Evolutionary conservation across 2,113 vertebrate genomes (phyloP), one percentile per base, ranked within the genome.

Genomic region (Sminthopsis crassicaudata): DNA sequence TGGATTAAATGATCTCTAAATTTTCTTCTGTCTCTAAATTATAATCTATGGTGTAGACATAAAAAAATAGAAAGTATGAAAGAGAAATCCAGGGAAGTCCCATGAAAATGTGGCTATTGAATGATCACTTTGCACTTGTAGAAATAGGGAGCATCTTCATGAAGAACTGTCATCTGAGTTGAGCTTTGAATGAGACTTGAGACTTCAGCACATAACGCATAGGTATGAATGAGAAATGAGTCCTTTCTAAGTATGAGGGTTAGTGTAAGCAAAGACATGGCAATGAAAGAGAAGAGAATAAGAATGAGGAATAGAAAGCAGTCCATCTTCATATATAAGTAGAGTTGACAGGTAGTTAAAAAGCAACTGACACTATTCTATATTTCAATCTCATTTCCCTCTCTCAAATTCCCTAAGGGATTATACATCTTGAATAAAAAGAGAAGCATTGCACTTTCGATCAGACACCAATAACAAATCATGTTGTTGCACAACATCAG

Each of bases 401-500:
- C 1, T 30, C 94, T 93, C 0, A 92, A 89, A 96, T 16, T 96
- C 55, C 46, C 92, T 76, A 91, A 6, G 95, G 90, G 93, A 22
- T 52, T 54, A 54, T 96, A 53, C 94, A 95, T 95, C 91, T 92
- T 90, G 89, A 95, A 55, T 95, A 30, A 92, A 96, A 93, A 94
- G 92, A 97, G 91, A 94, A 90, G 57, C 57, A 53, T 97, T 91
- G 91, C 2, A 5, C 0, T 94, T 93, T n/a, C 92, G 60, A 46
- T 36, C 89, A 94, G 50, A 91, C 53, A 93, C 88, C 89, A 92
- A 27, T 16, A 10, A 27, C 97, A 96, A 98, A 97, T 96, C 96
- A 94, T 52, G 92, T 94, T 92, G 93, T 97, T 97, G 96, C 22
- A 94, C 26, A 93, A 95, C 25, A n/a, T 92, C 97, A 94, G 92